These are phyloP conservation scores for Paracanthobrama guichenoti DNA, from an alignment of 2,113 vertebrate genomes.

Conservation along the genomic window DNA sequence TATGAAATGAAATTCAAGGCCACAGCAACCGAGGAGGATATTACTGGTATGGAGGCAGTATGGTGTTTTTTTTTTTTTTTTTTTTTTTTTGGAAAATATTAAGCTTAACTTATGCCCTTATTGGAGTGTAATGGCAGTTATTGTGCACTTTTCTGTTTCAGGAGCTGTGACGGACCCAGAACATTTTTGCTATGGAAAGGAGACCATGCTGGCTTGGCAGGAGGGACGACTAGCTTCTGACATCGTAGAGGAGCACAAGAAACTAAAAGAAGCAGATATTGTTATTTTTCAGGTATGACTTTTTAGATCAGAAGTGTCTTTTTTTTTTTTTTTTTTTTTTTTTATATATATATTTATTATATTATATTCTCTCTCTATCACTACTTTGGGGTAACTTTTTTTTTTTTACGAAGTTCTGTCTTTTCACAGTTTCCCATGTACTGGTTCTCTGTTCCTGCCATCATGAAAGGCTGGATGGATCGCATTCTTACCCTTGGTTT, in stretches of 20 bases:
- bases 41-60: background rate
- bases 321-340: no score
- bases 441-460: conserved; percentile 12
- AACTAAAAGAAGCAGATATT: background rate
- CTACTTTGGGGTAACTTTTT: no score
- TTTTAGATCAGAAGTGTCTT: no score
- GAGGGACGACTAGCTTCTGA: background rate
- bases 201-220: background rate
- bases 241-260: background rate
- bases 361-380: no score
- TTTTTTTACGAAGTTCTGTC: no score
- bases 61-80: background rate
- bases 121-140: background rate
- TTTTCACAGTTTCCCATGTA: conserved; percentile 23
- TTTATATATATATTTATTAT: no score
- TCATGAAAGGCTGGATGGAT: conserved; percentile 17
- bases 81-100: background rate
- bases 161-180: background rate
- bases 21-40: background rate
- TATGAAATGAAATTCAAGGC: conserved; percentile 70
- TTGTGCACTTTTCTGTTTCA: background rate
- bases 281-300: background rate
- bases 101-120: background rate
- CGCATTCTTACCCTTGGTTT: background rate
- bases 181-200: background rate